Conservation (phyloP, 2,113 vertebrate species). For the Nothoprocta perdicaria region DNA sequence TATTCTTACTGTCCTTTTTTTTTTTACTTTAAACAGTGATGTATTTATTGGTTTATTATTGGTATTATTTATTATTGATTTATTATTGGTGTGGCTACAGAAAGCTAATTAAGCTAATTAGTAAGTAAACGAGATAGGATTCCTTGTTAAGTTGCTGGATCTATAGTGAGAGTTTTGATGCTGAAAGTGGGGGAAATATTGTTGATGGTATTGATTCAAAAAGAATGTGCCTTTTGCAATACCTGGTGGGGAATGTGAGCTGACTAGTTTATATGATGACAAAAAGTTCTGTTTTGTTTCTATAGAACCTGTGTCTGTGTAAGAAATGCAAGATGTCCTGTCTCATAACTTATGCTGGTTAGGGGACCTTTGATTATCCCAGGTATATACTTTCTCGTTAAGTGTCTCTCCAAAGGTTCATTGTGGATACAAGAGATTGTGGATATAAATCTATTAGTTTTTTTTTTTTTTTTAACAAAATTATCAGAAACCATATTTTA, state of each 20-base stretch:
- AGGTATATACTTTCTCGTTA: conserved; percentile 48
- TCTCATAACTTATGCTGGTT: background rate
- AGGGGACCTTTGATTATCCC: conserved; percentile 46
- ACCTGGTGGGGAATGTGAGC: background rate
- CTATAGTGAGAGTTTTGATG: background rate
- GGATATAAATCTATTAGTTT: conserved; percentile 38
- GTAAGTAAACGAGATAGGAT: conserved; percentile 27
- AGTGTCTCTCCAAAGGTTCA: conserved; percentile 36
- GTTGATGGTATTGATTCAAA: background rate
- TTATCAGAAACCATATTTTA: conserved; percentile 40
- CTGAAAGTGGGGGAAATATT: background rate
- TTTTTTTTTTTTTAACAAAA: conserved; percentile 31
- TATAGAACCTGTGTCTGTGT: background rate
- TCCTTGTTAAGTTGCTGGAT: conserved; percentile 44
- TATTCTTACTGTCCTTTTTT: background rate
- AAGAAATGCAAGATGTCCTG: conserved; percentile 43
- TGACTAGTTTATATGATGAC: background rate
- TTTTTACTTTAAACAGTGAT: background rate
- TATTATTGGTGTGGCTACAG: conserved; percentile 32
- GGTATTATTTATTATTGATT: conserved; percentile 8
- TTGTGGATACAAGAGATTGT: conserved; percentile 19
- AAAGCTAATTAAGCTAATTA: conserved; percentile 45
- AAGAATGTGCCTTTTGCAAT: background rate
- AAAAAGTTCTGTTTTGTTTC: conserved; percentile 18
- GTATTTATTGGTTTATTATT: conserved; percentile 38